Conservation (phyloP, 2,888 invertebrate genomes). For the Tinea semifulvella region DNA sequence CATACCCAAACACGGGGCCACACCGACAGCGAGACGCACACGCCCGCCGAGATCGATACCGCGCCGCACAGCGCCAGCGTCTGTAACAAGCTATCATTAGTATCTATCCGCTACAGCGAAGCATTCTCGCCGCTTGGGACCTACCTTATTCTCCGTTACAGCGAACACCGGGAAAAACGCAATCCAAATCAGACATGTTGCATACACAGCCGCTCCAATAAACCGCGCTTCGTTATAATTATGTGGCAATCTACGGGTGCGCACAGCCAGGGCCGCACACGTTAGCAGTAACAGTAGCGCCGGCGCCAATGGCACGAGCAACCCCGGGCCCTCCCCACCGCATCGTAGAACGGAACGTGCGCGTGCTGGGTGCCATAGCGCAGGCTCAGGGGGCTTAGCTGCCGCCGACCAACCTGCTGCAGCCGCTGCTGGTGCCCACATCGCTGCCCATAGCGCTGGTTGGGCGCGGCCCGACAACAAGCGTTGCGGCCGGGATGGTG, state of each 20-base stretch:
- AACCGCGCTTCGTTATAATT: slow-evolving; percentile 82
- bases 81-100: slow-evolving; percentile 14
- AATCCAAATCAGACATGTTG: slow-evolving; percentile 80
- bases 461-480: slow-evolving; percentile 50
- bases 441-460: slow-evolving; percentile 68
- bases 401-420: slow-evolving; percentile 71
- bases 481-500: slow-evolving; percentile 19
- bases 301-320: slow-evolving; percentile 72
- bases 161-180: slow-evolving; percentile 80
- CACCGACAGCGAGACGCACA: slow-evolving; percentile 77
- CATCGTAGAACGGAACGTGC: slow-evolving; percentile 70
- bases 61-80: slow-evolving; percentile 64
- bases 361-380: slow-evolving; percentile 54
- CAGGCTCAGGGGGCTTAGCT: slow-evolving; percentile 50
- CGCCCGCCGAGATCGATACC: slow-evolving; percentile 76
- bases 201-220: slow-evolving; percentile 84
- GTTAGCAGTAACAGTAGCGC: slow-evolving; percentile 75
- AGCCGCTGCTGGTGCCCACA: slow-evolving; percentile 51
- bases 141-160: slow-evolving; percentile 44
- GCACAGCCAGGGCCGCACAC: slow-evolving; percentile 81
- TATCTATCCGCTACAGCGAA: slow-evolving; percentile 34
- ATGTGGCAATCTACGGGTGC: slow-evolving; percentile 80
- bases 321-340: slow-evolving; percentile 57
- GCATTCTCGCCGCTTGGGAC: too few species aligned
- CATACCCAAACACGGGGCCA: slow-evolving; percentile 82